Evolutionary conservation across 1,140 invertebrate species (phyloP).

Genomic region (Aphaenogaster ashmeadi): DNA sequence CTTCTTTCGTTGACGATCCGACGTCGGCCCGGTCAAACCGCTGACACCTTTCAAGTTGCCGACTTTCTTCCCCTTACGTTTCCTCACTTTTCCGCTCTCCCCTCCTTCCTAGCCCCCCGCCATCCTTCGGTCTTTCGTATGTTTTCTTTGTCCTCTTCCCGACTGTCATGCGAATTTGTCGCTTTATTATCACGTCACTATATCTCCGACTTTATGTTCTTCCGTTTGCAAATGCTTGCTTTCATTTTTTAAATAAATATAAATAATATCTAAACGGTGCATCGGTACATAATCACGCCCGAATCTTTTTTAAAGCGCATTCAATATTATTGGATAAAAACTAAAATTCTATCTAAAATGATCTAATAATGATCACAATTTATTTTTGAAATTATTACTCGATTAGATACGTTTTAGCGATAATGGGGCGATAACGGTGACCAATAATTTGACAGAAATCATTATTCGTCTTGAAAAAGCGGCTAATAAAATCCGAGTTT

Average conservation of each 20-base stretch:
- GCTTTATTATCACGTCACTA: constrained; percentile 25
- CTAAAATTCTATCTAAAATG: neutral
- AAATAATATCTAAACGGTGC: neutral
- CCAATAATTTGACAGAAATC: constrained; percentile 6
- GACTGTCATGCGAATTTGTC: constrained; percentile 53
- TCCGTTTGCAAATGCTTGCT: neutral
- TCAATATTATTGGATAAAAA: neutral
- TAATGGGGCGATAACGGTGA: neutral
- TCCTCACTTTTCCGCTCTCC: constrained; percentile 19
- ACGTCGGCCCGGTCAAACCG: constrained; percentile 48
- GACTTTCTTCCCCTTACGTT: constrained; percentile 58
- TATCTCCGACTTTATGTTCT: neutral
- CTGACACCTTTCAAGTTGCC: constrained; percentile 63
- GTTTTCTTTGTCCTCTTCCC: constrained; percentile 47
- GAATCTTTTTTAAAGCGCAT: neutral
- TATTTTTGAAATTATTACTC: neutral
- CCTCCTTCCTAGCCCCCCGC: too few relatives aligned
- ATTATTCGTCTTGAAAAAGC: neutral
- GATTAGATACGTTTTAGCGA: neutral
- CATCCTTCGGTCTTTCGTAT: constrained; percentile 43
- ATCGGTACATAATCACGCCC: neutral
- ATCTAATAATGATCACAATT: neutral
- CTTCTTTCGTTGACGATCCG: constrained; percentile 51
- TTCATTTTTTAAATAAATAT: neutral
- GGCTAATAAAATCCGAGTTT: constrained; percentile 34